A percentile compares a stretch with the other conserved stretches of the same genome.
Evolutionary conservation across 1,140 invertebrate species (phyloP).

Genomic region (Cotesia chilonis): DNA sequence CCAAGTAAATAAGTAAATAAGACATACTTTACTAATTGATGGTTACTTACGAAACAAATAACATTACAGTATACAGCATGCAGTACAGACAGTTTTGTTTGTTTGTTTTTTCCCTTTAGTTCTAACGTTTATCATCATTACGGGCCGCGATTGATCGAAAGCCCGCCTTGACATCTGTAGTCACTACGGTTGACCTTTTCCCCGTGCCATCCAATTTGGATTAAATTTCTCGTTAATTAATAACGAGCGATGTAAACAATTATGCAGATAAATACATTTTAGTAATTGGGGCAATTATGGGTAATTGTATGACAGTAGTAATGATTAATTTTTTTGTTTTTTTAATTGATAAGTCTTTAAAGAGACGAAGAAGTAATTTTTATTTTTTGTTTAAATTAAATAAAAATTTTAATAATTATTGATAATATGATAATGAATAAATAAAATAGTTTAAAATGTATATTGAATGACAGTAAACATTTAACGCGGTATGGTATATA

Average conservation of each 20-base stretch:
- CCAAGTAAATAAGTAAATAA: conserved; percentile 35
- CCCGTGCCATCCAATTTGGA: conserved; percentile 11
- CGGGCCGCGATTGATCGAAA: conserved; percentile 14
- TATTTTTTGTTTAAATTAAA: neutral
- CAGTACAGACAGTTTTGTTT: conserved; percentile 6
- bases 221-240: conserved; percentile 33
- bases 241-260: neutral
- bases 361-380: too few species aligned
- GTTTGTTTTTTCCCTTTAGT: neutral
- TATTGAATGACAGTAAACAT: conserved; percentile 4
- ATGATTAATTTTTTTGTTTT: neutral
- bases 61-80: too few species aligned
- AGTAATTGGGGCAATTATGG: neutral
- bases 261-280: neutral
- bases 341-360: too few species aligned
- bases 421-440: too few species aligned
- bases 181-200: conserved; percentile 31
- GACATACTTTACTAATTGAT: conserved; percentile 24
- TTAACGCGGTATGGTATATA: neutral
- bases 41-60: neutral
- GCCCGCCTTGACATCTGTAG: conserved; percentile 29
- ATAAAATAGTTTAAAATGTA: too few species aligned
- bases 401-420: too few species aligned
- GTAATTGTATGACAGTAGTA: too few species aligned
- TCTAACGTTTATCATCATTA: conserved; percentile 1